phyloP scores from a whole-genome alignment of 2,797 vertebrate genomes.

The Acanthornis magna region DNA sequence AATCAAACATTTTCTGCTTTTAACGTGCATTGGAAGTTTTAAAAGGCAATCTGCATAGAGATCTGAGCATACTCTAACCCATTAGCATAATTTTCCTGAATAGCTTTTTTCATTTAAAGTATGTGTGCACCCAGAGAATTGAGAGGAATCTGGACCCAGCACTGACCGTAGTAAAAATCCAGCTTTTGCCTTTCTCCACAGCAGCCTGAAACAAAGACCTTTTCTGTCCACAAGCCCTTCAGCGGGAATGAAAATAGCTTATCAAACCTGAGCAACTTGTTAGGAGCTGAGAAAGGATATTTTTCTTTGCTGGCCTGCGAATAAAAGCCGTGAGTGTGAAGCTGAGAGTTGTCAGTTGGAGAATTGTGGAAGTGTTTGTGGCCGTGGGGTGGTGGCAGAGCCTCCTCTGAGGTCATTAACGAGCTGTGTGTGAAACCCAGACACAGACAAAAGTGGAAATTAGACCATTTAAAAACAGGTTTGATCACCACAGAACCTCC shows the following conservation, averaged over 20 bases:
- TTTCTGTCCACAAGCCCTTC: background rate
- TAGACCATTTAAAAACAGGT: background rate
- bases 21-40: background rate
- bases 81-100: background rate
- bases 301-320: conserved; percentile 32
- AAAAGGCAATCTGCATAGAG: background rate
- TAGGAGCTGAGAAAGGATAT: conserved; percentile 50
- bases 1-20: background rate
- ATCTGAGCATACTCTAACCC: background rate
- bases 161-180: background rate
- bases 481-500: background rate
- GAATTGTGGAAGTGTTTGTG: conserved; percentile 44
- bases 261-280: conserved; percentile 32
- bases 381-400: background rate
- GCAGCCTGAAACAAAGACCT: conserved; percentile 45
- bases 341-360: conserved; percentile 46
- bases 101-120: background rate
- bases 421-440: conserved; percentile 17
- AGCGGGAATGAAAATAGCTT: conserved; percentile 24
- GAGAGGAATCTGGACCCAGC: conserved; percentile 2
- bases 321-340: conserved; percentile 38
- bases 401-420: conserved; percentile 5
- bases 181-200: background rate
- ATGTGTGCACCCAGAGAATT: background rate
- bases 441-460: conserved; percentile 7